Evolutionary conservation across 2,888 invertebrate species (phyloP).

Genomic region (Thereva unica): DNA sequence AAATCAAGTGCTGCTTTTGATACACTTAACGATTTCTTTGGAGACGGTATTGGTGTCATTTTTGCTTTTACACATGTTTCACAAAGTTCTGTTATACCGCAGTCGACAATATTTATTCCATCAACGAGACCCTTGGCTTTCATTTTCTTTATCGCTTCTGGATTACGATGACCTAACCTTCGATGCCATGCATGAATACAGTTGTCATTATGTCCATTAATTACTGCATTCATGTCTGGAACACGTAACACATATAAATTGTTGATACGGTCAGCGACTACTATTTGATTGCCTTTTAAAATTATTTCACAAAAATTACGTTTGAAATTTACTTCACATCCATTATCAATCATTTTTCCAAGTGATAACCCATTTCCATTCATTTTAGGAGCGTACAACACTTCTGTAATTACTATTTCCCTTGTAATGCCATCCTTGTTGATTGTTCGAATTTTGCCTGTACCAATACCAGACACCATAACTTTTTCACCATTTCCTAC

Average conservation of each 20-base stretch:
- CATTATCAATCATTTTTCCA: too few relatives aligned
- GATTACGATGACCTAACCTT: slow-evolving; percentile 42
- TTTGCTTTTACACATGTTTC: slow-evolving; percentile 46
- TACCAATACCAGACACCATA: too few relatives aligned
- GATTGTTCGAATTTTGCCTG: too few relatives aligned
- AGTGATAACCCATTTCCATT: too few relatives aligned
- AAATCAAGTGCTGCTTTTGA: slow-evolving; percentile 43
- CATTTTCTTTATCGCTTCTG: slow-evolving; percentile 38
- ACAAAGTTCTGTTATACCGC: slow-evolving; percentile 38
- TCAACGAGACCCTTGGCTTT: slow-evolving; percentile 26
- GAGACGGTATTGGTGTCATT: slow-evolving; percentile 44
- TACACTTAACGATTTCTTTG: slow-evolving; percentile 42
- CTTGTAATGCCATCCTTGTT: too few relatives aligned
- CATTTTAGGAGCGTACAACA: too few relatives aligned
- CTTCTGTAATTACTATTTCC: too few relatives aligned
- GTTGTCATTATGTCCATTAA: slow-evolving; percentile 31
- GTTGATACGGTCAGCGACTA: slow-evolving; percentile 32
- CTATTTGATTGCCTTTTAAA: slow-evolving; percentile 31
- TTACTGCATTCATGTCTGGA: too few relatives aligned
- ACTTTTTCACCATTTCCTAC: too few relatives aligned
- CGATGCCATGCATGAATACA: slow-evolving; percentile 43
- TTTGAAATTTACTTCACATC: too few relatives aligned
- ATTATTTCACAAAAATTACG: slow-evolving; percentile 36
- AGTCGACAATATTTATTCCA: slow-evolving; percentile 39
- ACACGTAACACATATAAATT: slow-evolving; percentile 25